A percentile compares a stretch with the other conserved stretches of the same genome.
These are phyloP conservation scores for Amphipyra berbera DNA, from an alignment of 2,888 invertebrate genomes.

Conservation along the genomic window DNA sequence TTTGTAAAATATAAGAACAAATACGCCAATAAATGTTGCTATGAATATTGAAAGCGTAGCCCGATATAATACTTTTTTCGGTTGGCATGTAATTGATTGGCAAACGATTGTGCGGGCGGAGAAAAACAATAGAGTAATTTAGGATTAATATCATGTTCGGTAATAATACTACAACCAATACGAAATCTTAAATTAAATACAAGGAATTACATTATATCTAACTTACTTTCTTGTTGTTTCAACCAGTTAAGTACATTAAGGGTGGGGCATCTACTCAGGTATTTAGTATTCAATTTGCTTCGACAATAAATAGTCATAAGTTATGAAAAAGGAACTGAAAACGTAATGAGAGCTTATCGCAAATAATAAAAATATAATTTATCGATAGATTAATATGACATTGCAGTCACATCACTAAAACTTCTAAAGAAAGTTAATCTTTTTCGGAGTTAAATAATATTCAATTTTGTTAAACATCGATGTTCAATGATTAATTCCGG, in stretches of 20 bases:
- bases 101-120: slow-evolving; percentile 7
- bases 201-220: not conserved
- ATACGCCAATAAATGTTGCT: slow-evolving; percentile 29
- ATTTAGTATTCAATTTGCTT: too few species aligned
- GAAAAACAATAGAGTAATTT: slow-evolving; percentile 16
- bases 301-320: too few species aligned
- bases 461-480: too few species aligned
- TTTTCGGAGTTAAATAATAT: not conserved
- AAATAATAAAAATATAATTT: not conserved
- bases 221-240: not conserved
- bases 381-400: slow-evolving; percentile 1
- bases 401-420: slow-evolving; percentile 7
- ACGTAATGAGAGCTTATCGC: too few species aligned
- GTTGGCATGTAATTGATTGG: slow-evolving; percentile 21
- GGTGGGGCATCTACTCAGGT: too few species aligned
- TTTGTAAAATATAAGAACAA: slow-evolving; percentile 19
- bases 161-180: not conserved
- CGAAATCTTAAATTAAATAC: slow-evolving; percentile 6
- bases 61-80: slow-evolving; percentile 30
- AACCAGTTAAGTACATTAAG: too few species aligned
- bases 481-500: not conserved
- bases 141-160: slow-evolving; percentile 12
- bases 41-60: slow-evolving; percentile 38
- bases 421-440: not conserved
- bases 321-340: too few species aligned